Evolutionary conservation across 2,888 invertebrate genomes (phyloP).

Genomic region (Campoletis raptor): DNA sequence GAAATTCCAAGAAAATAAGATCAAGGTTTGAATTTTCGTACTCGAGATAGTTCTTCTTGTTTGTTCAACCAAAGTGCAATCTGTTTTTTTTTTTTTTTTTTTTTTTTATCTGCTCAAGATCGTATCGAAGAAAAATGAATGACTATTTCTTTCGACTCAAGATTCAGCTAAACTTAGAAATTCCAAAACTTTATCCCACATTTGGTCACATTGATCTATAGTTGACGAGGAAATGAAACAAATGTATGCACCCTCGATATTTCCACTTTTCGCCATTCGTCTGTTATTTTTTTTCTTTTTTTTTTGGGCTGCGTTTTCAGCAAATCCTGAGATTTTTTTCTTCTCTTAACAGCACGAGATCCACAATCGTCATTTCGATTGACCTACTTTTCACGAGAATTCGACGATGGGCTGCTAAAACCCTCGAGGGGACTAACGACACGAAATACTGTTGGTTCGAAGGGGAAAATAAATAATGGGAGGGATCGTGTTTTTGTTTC

Average conservation of each 20-base stretch:
- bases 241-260: not conserved
- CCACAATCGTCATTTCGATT: conserved; percentile 13
- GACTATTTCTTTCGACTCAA: not conserved
- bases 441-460: not conserved
- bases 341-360: not conserved
- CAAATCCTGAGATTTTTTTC: conserved; percentile 1
- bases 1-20: not conserved
- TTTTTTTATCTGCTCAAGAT: not conserved
- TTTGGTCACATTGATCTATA: not conserved
- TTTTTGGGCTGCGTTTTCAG: not conserved
- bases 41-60: not conserved
- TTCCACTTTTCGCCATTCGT: not conserved
- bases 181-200: not conserved
- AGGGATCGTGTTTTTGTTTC: not conserved
- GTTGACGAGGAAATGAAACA: conserved; percentile 8
- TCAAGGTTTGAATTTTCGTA: not conserved
- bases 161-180: not conserved
- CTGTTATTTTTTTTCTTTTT: not conserved
- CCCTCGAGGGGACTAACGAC: conserved; percentile 10
- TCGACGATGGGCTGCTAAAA: conserved; percentile 6
- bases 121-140: not conserved
- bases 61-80: not conserved
- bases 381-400: conserved; percentile 31
- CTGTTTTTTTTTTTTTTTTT: not conserved
- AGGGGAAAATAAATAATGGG: not conserved